Base-by-base conservation (phyloP, 1,140 invertebrate species). In the Elysia chlorotica region DNA sequence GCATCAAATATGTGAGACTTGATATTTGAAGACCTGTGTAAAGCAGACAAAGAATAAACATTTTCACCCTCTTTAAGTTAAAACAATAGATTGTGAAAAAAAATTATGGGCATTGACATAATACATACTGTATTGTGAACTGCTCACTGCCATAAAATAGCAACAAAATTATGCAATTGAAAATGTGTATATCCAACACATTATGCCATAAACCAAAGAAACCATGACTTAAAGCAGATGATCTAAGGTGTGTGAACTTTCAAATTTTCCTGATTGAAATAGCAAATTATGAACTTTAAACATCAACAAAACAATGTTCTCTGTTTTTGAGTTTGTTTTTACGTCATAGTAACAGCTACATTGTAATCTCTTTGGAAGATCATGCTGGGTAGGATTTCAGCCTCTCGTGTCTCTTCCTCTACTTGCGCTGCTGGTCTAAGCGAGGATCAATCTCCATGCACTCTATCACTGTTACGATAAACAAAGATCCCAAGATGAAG, bases 401-500 rank as follows among this genome's bases (percentile, higher is more conserved):
- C n/a, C n/a, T n/a, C n/a, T n/a, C n/a, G n/a, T n/a, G n/a, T n/a
- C n/a, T n/a, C n/a, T n/a, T n/a, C n/a, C n/a, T n/a, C n/a, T n/a
- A n/a, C n/a, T 76, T 76, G 28, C 74, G 69, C 61, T 77, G 76
- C 23, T 77, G 56, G 65, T 77, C 71, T 25, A 77, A 61, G 10
- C 38, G 31, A 4, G 65, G 41, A 0, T 74, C 65, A 10, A 77
- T 56, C 48, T 74, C 38, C 23, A 77, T 33, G 33, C 76, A 74
- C 53, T 77, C 68, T 31, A 77, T 25, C 0, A 68, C 21, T 25
- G 38, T 65, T 10, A 77, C 36, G 25, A 73, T 54, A 65, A 78
- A 67, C 2, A 82, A 54, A 2, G 78, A 54, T 31, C 80, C 79
- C 54, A 82, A 78, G 30, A 82, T 28, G 30, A 81, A 65, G 56